Conservation (phyloP, 2,797 vertebrate species). For the Valencia hispanica region DNA sequence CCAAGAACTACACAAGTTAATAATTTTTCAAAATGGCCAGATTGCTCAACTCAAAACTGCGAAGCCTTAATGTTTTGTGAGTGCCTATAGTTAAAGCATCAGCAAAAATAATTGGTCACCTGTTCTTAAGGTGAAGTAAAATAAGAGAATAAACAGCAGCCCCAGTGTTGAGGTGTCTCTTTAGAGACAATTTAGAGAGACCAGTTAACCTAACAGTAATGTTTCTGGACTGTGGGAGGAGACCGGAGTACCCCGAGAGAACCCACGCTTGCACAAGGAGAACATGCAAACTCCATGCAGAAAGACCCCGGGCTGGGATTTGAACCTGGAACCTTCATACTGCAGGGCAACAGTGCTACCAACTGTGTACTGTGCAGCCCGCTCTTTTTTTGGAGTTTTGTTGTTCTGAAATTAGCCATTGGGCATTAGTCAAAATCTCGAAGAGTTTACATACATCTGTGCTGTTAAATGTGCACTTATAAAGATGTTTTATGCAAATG, state of each 20-base stretch:
- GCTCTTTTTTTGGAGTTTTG: background rate
- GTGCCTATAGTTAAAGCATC: constrained; percentile 32
- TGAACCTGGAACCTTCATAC: too few relatives aligned
- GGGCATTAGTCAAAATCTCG: background rate
- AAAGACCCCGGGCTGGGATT: too few relatives aligned
- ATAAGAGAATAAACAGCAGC: constrained; percentile 10
- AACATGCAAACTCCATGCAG: too few relatives aligned
- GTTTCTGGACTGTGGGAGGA: too few relatives aligned
- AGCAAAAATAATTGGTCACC: constrained; percentile 27
- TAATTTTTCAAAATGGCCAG: constrained; percentile 37
- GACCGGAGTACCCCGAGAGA: too few relatives aligned
- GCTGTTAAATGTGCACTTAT: too few relatives aligned
- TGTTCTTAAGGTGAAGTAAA: constrained; percentile 30
- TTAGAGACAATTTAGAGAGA: constrained; percentile 2
- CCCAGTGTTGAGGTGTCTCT: background rate
- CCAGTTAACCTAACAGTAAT: too few relatives aligned
- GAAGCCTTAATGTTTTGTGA: constrained; percentile 20
- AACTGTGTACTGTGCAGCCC: too few relatives aligned
- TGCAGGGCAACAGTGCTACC: too few relatives aligned
- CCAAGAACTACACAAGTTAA: constrained; percentile 17
- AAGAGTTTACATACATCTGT: background rate
- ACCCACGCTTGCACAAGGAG: too few relatives aligned
- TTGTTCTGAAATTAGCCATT: background rate
- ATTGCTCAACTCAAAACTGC: constrained; percentile 32
- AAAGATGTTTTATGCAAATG: background rate